Base-by-base conservation (phyloP, 2,797 vertebrate species). In the Pseudomugil tenellus region DNA sequence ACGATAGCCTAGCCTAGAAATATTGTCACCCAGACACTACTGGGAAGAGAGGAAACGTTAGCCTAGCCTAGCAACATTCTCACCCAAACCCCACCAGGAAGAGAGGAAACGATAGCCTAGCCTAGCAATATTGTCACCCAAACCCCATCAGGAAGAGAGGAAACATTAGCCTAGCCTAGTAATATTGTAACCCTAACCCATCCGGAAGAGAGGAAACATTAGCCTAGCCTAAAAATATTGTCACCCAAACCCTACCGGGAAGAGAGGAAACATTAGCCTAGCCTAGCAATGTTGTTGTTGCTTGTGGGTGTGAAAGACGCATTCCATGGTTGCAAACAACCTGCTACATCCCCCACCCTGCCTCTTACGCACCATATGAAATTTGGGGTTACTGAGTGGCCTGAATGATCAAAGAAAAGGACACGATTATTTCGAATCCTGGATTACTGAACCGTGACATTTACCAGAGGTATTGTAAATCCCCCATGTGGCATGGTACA, bases 401-500 rank as follows among this genome's bases (percentile, higher is more conserved):
- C 25, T 17, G 2, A 35, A 28, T 46, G 2, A 58, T 39, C 28
- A 46, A 21, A 17, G 32, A 29, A 53, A 39, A 39, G 37, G 37
- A 16, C 37, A 58, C 6, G 46, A 23, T 35, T 65, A 26, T 49
- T 49, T 25, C 0, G 17, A 49, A 49, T 25, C 48, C 48, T 49
- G 48, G 48, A 49, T 49, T 49, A 41, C n/a, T 17, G 10, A 52
- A 56, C 21, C 55, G 16, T 1, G 11, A 32, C 11, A 14, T 52
- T 61, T 55, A 28, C 25, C 35, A 52, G 3, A 73, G 34, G 26
- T 29, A 14, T 16, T 69, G 16, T 23, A 65, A 52, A 58, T 70
- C 9, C 19, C n/a, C 12, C 2, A 16, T 29, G 13, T 63, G 23
- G 52, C 46, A 37, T 35, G 26, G 23, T 25, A 14, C 10, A 14